Evolutionary conservation across 2,113 vertebrate species (phyloP).

Genomic region (Oryctolagus cuniculus): mOryCun1.1 NC_091435.1:74269501-74270000

Average conservation of each 20-base stretch:
- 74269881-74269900: slow-evolving; percentile 42
- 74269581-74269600: slow-evolving; percentile 67
- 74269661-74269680: slow-evolving; percentile 79
- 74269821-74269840: slow-evolving; percentile 51
- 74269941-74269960: slow-evolving; percentile 66
- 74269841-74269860: slow-evolving; percentile 37
- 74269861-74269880: background rate
- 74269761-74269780: slow-evolving; percentile 43
- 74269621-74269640: slow-evolving; percentile 71
- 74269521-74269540: slow-evolving; percentile 66
- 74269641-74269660: slow-evolving; percentile 78
- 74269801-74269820: slow-evolving; percentile 64
- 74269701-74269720: slow-evolving; percentile 78
- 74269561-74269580: slow-evolving; percentile 59
- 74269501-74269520: background rate
- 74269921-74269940: slow-evolving; percentile 72
- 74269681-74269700: slow-evolving; percentile 78
- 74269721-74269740: slow-evolving; percentile 70
- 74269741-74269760: slow-evolving; percentile 66
- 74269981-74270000: slow-evolving; percentile 52
- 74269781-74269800: slow-evolving; percentile 56
- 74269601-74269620: slow-evolving; percentile 56
- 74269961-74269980: slow-evolving; percentile 47
- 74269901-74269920: slow-evolving; percentile 71
- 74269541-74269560: slow-evolving; percentile 55